A percentile compares a stretch with the other conserved stretches of the same genome.
Evolutionary conservation across 2,888 invertebrate genomes (phyloP).

Genomic region (Platynereis dumerilii): DNA sequence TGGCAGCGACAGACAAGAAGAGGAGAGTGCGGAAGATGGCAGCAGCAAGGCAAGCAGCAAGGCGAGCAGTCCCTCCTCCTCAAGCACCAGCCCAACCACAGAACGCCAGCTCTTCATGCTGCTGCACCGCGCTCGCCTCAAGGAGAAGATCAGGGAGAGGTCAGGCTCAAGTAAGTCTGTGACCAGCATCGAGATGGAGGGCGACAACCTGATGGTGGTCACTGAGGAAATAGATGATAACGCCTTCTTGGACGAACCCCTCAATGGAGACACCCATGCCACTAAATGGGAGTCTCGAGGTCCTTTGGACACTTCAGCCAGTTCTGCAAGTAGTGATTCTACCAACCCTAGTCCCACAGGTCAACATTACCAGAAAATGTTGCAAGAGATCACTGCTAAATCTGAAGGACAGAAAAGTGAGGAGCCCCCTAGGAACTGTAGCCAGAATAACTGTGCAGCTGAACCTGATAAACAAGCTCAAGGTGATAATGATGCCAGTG

Average conservation of each 20-base stretch:
- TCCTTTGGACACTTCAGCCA: not conserved
- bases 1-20: no score
- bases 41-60: not conserved
- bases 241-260: conserved; percentile 14
- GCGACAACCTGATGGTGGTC: conserved; percentile 61
- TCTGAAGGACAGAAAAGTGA: not conserved
- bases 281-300: not conserved
- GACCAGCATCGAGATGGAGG: conserved; percentile 62
- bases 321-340: conserved; percentile 49
- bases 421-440: no score
- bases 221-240: conserved; percentile 51
- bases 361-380: conserved; percentile 39
- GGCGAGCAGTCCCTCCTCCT: conserved; percentile 35
- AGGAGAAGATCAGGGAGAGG: conserved; percentile 18
- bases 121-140: conserved; percentile 33
- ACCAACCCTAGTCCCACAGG: conserved; percentile 46
- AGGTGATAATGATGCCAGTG: no score
- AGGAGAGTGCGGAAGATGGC: not conserved
- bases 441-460: no score
- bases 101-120: conserved; percentile 46
- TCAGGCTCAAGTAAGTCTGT: conserved; percentile 27
- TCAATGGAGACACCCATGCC: conserved; percentile 11
- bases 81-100: conserved; percentile 45
- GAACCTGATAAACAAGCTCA: no score
- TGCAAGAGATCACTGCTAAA: conserved; percentile 36